phyloP scores from a whole-genome alignment of 2,113 vertebrate species.

The Bothrops jararaca region DNA sequence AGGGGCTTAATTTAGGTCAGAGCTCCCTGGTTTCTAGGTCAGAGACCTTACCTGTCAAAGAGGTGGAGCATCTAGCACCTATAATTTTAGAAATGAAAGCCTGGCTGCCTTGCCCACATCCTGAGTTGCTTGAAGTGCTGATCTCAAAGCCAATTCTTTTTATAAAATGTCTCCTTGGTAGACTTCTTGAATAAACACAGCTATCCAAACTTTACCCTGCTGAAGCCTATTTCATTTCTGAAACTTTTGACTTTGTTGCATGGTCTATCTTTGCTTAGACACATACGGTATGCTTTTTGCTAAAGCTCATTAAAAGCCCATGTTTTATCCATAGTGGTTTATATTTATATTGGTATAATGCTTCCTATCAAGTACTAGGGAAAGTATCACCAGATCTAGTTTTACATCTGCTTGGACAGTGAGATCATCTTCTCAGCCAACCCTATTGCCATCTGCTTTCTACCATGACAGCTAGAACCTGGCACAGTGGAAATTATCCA shows the following conservation, averaged over 20 bases:
- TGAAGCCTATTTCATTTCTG: not conserved
- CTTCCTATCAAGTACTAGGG: not conserved
- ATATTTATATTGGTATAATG: not conserved
- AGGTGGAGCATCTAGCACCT: not conserved
- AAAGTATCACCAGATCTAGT: not conserved
- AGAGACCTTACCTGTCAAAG: not conserved
- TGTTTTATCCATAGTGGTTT: not conserved
- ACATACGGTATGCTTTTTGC: not conserved
- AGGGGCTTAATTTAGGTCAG: not conserved
- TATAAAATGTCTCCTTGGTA: not conserved
- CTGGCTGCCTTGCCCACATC: not conserved
- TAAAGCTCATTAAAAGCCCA: not conserved
- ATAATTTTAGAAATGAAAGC: not conserved
- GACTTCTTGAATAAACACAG: not conserved
- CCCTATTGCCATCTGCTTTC: not conserved
- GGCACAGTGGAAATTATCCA: not conserved
- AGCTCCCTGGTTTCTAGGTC: not conserved
- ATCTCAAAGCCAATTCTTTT: not conserved
- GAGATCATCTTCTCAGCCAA: not conserved
- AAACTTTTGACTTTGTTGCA: not conserved
- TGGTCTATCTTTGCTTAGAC: not conserved
- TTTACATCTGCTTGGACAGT: not conserved
- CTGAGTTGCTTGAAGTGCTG: not conserved
- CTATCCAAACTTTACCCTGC: not conserved
- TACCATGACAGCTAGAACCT: not conserved